These are phyloP conservation scores for Hyles vespertilio DNA, from an alignment of 1,140 invertebrate species.

Conservation along the genomic window DNA sequence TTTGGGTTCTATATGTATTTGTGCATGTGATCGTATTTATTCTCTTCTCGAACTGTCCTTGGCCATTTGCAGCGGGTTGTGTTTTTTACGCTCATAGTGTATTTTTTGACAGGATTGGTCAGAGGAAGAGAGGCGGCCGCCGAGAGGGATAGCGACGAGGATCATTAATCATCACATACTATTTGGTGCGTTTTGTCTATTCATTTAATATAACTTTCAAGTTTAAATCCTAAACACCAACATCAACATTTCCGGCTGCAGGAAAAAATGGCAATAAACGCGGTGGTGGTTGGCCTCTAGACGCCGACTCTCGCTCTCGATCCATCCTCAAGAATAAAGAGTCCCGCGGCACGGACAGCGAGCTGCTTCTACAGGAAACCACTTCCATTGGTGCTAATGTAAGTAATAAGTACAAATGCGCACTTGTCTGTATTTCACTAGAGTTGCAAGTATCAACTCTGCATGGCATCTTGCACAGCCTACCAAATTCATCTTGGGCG, in stretches of 20 bases:
- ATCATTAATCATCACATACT: slow-evolving; percentile 75
- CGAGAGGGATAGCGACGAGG: slow-evolving; percentile 73
- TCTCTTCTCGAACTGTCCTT: background rate
- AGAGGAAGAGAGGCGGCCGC: slow-evolving; percentile 71
- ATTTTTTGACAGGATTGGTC: slow-evolving; percentile 61
- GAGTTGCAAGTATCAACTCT: too few species aligned
- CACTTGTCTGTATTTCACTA: too few species aligned
- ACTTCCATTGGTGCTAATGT: slow-evolving; percentile 70
- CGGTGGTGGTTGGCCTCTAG: slow-evolving; percentile 57
- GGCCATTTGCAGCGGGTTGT: background rate
- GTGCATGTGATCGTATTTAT: slow-evolving; percentile 1
- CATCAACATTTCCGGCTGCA: slow-evolving; percentile 11
- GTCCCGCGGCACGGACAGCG: slow-evolving; percentile 71
- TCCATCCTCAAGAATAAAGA: slow-evolving; percentile 75
- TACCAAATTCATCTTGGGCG: too few species aligned
- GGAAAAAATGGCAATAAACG: slow-evolving; percentile 73
- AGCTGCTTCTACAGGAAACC: slow-evolving; percentile 69
- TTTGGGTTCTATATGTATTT: slow-evolving; percentile 1
- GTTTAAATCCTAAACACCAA: too few species aligned
- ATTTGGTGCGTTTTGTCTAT: slow-evolving; percentile 49
- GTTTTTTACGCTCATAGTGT: background rate
- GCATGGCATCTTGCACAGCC: too few species aligned
- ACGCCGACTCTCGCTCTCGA: slow-evolving; percentile 63
- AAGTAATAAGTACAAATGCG: slow-evolving; percentile 5
- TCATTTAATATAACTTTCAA: too few species aligned